These are phyloP conservation scores for Brachirus orientalis DNA, from an alignment of 2,113 vertebrate genomes.

Conservation along the genomic window DNA sequence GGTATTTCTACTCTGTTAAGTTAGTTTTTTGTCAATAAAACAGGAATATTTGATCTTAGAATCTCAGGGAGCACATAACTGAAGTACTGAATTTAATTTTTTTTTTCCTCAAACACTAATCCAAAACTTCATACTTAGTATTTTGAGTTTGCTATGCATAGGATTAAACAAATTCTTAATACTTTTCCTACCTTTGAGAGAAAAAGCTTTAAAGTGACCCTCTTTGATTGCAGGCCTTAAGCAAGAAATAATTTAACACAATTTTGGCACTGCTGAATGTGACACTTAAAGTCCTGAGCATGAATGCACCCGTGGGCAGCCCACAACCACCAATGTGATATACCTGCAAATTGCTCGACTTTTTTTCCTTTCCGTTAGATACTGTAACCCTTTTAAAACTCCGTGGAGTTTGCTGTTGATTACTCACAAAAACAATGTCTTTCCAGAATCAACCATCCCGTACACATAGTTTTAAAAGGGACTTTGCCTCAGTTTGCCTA, in stretches of 20 bases:
- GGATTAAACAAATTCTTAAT: not conserved
- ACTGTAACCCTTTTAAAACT: slow-evolving; percentile 21
- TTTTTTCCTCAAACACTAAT: too few species aligned
- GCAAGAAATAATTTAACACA: slow-evolving; percentile 16
- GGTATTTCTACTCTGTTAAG: not conserved
- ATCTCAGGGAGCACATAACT: not conserved
- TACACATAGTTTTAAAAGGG: slow-evolving; percentile 3
- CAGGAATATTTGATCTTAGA: not conserved
- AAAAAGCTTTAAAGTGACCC: not conserved
- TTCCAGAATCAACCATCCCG: too few species aligned
- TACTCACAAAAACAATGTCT: slow-evolving; percentile 17
- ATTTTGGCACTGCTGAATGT: not conserved
- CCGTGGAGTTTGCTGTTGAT: slow-evolving; percentile 24
- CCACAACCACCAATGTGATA: slow-evolving; percentile 23
- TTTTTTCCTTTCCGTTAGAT: slow-evolving; percentile 14
- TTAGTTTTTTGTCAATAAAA: slow-evolving; percentile 8
- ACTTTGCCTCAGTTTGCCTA: not conserved
- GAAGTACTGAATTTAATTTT: too few species aligned
- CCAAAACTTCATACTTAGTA: not conserved
- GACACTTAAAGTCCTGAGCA: slow-evolving; percentile 2
- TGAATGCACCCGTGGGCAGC: slow-evolving; percentile 11
- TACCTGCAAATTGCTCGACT: not conserved
- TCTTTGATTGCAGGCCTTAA: slow-evolving; percentile 3
- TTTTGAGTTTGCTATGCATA: not conserved
- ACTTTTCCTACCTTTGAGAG: slow-evolving; percentile 1